These are phyloP conservation scores for Cyanocitta stelleri DNA, from an alignment of 2,113 vertebrate genomes.

Conservation along the genomic window DNA sequence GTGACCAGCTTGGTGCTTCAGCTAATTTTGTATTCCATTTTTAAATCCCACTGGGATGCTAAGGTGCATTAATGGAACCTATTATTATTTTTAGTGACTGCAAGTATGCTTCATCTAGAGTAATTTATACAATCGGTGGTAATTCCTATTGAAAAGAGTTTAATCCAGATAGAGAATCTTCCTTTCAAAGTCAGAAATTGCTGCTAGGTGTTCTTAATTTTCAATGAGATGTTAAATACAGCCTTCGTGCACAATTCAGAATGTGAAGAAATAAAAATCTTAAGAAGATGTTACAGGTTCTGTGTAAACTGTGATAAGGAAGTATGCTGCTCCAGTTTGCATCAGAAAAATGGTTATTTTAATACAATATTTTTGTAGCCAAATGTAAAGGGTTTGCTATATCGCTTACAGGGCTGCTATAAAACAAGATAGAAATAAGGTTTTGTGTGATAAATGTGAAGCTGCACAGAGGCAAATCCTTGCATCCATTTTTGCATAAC, in stretches of 20 bases:
- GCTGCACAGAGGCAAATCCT: not conserved
- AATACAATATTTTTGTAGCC: not conserved
- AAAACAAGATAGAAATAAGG: not conserved
- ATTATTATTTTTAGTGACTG: not conserved
- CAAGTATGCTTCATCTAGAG: not conserved
- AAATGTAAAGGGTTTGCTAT: not conserved
- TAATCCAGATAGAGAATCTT: not conserved
- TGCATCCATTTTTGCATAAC: not conserved
- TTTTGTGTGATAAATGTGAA: not conserved
- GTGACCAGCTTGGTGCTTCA: not conserved
- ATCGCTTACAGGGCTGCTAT: not conserved
- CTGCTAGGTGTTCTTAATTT: not conserved
- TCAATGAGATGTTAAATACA: not conserved
- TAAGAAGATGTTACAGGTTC: not conserved
- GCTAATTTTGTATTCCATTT: conserved; percentile 15
- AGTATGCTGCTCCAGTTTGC: not conserved
- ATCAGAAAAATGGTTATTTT: not conserved
- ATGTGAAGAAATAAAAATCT: not conserved
- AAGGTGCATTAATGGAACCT: not conserved
- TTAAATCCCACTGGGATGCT: not conserved
- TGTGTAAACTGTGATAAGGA: not conserved
- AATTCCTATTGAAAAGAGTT: conserved; percentile 11
- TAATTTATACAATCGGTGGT: not conserved
- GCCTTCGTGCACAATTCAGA: not conserved
- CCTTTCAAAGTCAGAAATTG: not conserved